Conservation (phyloP, 2,113 vertebrate genomes). For the Acrocephalus arundinaceus region DNA sequence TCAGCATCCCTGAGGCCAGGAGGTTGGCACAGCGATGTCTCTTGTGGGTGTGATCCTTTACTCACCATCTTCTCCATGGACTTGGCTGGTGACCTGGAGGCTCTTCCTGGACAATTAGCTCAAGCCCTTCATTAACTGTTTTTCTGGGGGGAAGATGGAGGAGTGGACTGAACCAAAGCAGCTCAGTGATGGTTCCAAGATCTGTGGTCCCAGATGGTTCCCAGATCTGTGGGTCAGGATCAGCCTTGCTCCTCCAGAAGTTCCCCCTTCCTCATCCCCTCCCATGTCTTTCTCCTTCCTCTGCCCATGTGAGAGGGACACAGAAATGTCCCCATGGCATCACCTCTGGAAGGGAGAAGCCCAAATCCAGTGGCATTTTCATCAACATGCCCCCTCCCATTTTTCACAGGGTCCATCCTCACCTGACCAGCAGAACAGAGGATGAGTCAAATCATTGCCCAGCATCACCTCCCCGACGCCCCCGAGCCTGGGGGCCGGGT, state of each 20-base stretch:
- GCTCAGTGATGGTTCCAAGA: not conserved
- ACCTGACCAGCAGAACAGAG: not conserved
- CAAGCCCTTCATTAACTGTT: not conserved
- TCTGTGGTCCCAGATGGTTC: too few relatives aligned
- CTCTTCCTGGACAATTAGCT: not conserved
- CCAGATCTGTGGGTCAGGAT: not conserved
- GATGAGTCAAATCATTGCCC: not conserved
- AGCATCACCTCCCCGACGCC: fast-evolving
- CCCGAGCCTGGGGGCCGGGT: not conserved
- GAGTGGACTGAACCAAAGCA: not conserved
- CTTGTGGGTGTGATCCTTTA: not conserved
- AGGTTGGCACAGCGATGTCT: not conserved
- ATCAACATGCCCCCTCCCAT: not conserved
- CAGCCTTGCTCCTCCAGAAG: not conserved
- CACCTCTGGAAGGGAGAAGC: not conserved
- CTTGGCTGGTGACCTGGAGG: not conserved
- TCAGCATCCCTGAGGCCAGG: not conserved
- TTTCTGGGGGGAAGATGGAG: not conserved
- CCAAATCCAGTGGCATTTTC: not conserved
- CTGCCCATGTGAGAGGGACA: not conserved
- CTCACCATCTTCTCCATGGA: not conserved
- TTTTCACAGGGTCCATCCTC: not conserved
- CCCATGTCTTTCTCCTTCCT: not conserved
- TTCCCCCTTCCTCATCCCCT: not conserved
- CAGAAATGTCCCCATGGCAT: not conserved